phyloP scores from a whole-genome alignment of 2,888 invertebrate species.

The Smittia sp. region DNA sequence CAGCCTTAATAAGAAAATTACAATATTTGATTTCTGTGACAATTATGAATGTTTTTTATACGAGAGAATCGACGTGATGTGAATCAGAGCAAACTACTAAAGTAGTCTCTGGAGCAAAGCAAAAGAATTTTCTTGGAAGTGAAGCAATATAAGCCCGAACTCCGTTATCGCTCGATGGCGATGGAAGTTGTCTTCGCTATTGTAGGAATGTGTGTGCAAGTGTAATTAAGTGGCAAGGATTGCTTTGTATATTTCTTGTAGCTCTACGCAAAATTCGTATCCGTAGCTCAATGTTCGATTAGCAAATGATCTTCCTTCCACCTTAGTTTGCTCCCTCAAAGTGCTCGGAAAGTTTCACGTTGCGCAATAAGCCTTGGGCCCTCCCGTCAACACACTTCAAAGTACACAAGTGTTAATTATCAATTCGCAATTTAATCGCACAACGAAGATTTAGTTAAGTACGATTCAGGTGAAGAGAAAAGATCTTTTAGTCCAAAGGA shows the following conservation, averaged over 20 bases:
- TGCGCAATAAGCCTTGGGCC: not conserved
- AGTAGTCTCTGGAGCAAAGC: not conserved
- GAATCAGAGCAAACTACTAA: not conserved
- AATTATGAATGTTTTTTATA: constrained; percentile 32
- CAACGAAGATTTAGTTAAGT: not conserved
- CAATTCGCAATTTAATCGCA: not conserved
- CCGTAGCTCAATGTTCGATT: constrained; percentile 36
- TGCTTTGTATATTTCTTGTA: not conserved
- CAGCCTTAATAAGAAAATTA: constrained; percentile 35
- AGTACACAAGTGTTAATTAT: not conserved
- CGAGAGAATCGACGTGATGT: not conserved
- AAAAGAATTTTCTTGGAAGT: not conserved
- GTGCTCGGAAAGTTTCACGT: not conserved
- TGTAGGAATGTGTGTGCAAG: not conserved
- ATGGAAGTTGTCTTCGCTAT: not conserved
- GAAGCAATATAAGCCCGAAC: not conserved
- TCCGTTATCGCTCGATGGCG: not conserved
- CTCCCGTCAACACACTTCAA: not conserved
- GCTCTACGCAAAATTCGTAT: not conserved
- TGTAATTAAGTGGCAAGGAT: not conserved
- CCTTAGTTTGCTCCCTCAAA: not conserved
- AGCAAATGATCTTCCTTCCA: not conserved
- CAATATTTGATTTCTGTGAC: constrained; percentile 39
- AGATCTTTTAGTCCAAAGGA: not conserved
- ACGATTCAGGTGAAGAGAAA: not conserved